A percentile compares a stretch with the other conserved stretches of the same genome.
phyloP scores from a whole-genome alignment of 2,888 invertebrate genomes.

The Eutolmus rufibarbis region DNA sequence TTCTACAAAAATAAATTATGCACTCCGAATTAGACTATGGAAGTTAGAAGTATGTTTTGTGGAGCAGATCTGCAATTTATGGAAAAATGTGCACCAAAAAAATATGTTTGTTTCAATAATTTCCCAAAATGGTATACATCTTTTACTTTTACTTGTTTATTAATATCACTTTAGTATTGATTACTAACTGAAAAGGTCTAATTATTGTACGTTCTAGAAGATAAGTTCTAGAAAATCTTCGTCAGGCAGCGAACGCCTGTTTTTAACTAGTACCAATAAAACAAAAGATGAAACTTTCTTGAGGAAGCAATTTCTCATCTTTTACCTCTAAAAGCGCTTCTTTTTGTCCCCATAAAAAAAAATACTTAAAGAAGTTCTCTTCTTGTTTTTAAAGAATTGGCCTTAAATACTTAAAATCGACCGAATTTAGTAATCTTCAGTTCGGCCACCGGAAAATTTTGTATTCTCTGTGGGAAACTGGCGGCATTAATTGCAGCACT shows the following conservation, averaged over 20 bases:
- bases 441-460: not conserved
- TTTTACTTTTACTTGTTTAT: no score
- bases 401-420: not conserved
- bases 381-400: not conserved
- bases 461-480: not conserved
- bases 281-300: not conserved
- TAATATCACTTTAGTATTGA: no score
- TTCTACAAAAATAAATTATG: not conserved
- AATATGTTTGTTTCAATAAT: no score
- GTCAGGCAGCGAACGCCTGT: not conserved
- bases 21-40: no score
- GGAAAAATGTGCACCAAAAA: no score
- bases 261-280: not conserved
- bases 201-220: no score
- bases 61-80: no score
- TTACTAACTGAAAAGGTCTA: no score
- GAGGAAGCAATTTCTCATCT: not conserved
- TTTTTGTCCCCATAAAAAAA: not conserved
- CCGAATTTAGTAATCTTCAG: not conserved
- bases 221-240: no score
- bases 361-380: not conserved
- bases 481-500: constrained; percentile 14
- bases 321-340: not conserved
- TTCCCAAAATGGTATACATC: no score
- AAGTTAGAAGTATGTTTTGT: no score